Percentiles rank a stretch among this genome's conserved stretches.
Evolutionary conservation across 1,140 invertebrate species (phyloP).

Genomic region (Bicyclus anynana): DNA sequence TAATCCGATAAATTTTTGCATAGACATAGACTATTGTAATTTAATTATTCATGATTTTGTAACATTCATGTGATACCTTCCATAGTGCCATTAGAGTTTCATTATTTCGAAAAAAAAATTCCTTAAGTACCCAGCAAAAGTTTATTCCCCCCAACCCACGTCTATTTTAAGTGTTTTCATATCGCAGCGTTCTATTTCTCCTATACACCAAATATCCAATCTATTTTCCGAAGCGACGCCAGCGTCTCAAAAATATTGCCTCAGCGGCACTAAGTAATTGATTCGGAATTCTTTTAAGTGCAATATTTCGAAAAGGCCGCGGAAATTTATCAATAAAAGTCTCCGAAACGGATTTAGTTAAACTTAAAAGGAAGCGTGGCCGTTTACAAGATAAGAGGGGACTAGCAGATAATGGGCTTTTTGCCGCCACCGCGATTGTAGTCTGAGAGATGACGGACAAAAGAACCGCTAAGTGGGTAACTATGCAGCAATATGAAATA

Average conservation of each 20-base stretch:
- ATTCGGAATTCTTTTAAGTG: constrained; percentile 18
- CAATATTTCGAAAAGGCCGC: constrained; percentile 14
- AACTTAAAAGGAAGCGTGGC: constrained; percentile 57
- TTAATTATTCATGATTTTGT: no score
- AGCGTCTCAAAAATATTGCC: constrained; percentile 4
- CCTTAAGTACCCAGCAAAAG: no score
- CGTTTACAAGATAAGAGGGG: constrained; percentile 61
- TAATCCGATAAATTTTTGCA: no score
- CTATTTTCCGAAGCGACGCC: not conserved
- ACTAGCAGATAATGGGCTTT: constrained; percentile 54
- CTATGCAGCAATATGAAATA: no score
- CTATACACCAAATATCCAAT: not conserved
- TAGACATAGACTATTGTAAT: no score
- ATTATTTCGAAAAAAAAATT: no score
- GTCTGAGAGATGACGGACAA: not conserved
- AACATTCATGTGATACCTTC: no score
- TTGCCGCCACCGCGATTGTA: constrained; percentile 43
- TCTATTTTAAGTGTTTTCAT: not conserved
- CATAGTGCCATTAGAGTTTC: no score
- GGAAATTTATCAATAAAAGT: constrained; percentile 38
- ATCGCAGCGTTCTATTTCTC: not conserved
- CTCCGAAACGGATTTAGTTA: constrained; percentile 43
- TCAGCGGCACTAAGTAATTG: constrained; percentile 19
- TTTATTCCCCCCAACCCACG: no score
- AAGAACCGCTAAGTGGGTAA: no score